Evolutionary conservation across 2,113 vertebrate genomes (phyloP).

Genomic region (Cryptomyrus ogoouensis): DNA sequence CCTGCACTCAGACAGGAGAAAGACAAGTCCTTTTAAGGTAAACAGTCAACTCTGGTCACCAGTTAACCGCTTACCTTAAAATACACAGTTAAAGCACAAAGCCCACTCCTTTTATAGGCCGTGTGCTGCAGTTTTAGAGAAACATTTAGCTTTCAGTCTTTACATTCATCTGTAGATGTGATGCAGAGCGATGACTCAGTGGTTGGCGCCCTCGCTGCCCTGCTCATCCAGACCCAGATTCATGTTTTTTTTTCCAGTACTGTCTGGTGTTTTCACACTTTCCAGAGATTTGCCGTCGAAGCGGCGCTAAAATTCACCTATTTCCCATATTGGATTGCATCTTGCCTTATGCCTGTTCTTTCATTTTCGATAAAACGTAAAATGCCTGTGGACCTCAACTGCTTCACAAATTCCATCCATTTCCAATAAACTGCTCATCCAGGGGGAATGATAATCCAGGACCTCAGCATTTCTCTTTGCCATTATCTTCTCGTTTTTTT

Average conservation of each 20-base stretch:
- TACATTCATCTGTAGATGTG: neutral
- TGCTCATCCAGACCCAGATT: neutral
- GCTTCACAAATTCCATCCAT: neutral
- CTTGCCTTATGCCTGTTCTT: neutral
- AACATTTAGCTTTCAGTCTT: neutral
- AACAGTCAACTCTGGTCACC: constrained; percentile 31
- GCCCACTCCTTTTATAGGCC: constrained; percentile 28
- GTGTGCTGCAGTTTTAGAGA: neutral
- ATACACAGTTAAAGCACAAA: constrained; percentile 36
- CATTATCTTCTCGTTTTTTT: neutral
- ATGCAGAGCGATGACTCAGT: neutral
- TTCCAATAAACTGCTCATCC: neutral
- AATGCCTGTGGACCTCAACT: neutral
- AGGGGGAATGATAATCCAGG: neutral
- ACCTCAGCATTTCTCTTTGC: neutral
- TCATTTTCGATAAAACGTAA: neutral
- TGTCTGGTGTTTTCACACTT: neutral
- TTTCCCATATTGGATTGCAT: neutral
- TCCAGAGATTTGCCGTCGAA: neutral
- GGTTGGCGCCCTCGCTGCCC: neutral
- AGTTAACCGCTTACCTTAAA: constrained; percentile 52
- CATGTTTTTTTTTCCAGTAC: neutral
- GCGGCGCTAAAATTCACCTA: neutral
- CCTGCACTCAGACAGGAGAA: constrained; percentile 36
- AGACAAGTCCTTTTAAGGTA: constrained; percentile 18